Evolutionary conservation across 2,113 vertebrate species (phyloP).

Genomic region (Sylvilagus bachmani): DNA sequence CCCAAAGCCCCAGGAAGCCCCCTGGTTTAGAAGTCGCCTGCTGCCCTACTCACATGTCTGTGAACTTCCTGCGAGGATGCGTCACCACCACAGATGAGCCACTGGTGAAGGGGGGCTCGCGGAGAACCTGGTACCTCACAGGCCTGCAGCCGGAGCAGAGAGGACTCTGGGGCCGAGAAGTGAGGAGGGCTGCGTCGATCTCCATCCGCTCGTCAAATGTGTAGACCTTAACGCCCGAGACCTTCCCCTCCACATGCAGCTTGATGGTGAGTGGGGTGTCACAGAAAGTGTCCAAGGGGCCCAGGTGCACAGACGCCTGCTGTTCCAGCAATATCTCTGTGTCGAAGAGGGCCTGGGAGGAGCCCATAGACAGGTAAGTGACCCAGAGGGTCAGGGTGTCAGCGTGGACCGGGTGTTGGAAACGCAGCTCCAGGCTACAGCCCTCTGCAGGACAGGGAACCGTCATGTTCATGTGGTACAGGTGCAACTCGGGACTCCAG

Average conservation of each 20-base stretch:
- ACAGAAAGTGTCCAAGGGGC: slow-evolving; percentile 94
- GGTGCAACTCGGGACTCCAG: slow-evolving; percentile 97
- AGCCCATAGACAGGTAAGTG: slow-evolving; percentile 93
- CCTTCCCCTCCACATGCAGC: slow-evolving; percentile 89
- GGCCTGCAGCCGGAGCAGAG: slow-evolving; percentile 92
- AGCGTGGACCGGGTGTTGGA: slow-evolving; percentile 91
- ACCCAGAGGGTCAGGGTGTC: slow-evolving; percentile 95
- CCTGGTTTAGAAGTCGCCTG: not conserved
- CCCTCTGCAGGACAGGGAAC: slow-evolving; percentile 94
- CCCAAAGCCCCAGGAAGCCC: not conserved
- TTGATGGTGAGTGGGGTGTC: slow-evolving; percentile 95
- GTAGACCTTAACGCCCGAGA: slow-evolving; percentile 92
- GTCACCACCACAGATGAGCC: slow-evolving; percentile 77
- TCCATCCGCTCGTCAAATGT: slow-evolving; percentile 98
- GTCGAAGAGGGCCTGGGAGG: slow-evolving; percentile 90
- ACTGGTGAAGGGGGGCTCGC: slow-evolving; percentile 90
- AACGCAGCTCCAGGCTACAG: slow-evolving; percentile 94
- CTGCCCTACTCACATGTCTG: slow-evolving; percentile 90
- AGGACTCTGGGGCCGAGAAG: slow-evolving; percentile 90
- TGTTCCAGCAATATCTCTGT: slow-evolving; percentile 92
- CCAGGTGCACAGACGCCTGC: slow-evolving; percentile 91
- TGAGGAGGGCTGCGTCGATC: slow-evolving; percentile 95
- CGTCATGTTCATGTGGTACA: slow-evolving; percentile 95
- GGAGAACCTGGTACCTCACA: slow-evolving; percentile 90
- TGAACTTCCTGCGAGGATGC: slow-evolving; percentile 89